These are phyloP conservation scores for Lordiphosa mommai DNA, from an alignment of 1,140 invertebrate species.

Conservation along the genomic window DNA sequence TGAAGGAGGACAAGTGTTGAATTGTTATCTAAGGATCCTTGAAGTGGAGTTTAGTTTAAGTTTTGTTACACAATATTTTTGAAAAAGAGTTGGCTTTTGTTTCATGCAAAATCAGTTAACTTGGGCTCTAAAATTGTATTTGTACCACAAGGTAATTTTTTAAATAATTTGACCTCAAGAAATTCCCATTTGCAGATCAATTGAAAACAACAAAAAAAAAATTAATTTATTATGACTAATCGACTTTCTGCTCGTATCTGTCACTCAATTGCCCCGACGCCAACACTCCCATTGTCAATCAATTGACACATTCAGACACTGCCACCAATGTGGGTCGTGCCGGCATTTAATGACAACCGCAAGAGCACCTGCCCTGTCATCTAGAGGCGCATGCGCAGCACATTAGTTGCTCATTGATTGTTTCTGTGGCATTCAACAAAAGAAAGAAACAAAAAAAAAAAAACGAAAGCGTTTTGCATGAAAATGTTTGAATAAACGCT, in stretches of 20 bases:
- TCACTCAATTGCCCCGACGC: constrained; percentile 10
- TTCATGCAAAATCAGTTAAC: too few relatives aligned
- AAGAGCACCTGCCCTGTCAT: constrained; percentile 13
- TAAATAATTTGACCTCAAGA: too few relatives aligned
- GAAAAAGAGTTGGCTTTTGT: too few relatives aligned
- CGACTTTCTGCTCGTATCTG: constrained; percentile 4
- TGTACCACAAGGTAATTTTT: too few relatives aligned
- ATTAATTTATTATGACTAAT: constrained; percentile 27
- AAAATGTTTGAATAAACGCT: constrained; percentile 38
- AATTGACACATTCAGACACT: constrained; percentile 38
- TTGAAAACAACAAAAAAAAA: neutral
- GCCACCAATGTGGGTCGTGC: constrained; percentile 26
- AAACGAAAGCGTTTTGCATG: constrained; percentile 68
- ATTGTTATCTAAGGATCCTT: too few relatives aligned
- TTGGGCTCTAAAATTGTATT: too few relatives aligned
- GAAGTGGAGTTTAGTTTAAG: too few relatives aligned
- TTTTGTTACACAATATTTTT: too few relatives aligned
- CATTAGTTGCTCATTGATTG: constrained; percentile 12
- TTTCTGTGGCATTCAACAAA: constrained; percentile 8
- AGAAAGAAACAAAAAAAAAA: neutral
- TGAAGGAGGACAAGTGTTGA: too few relatives aligned
- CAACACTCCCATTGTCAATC: constrained; percentile 24
- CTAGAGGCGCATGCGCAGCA: constrained; percentile 50
- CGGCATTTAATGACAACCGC: constrained; percentile 41
- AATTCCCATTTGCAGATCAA: too few relatives aligned